Evolutionary conservation across 2,797 vertebrate genomes (phyloP).

Genomic region (Premnoplex brunnescens): DNA sequence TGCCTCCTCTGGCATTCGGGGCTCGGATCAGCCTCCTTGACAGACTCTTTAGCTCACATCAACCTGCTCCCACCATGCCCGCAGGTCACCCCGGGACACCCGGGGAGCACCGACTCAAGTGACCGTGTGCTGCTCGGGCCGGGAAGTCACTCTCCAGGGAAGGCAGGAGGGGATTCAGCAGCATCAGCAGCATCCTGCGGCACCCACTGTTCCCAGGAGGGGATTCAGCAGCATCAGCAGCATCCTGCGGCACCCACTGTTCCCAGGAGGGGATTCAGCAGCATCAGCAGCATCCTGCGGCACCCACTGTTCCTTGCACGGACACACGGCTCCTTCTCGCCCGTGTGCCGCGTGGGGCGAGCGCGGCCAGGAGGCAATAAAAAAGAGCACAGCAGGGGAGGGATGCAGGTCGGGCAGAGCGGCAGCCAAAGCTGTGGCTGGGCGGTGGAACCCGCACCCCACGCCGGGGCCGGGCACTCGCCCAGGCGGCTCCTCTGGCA

Average conservation of each 20-base stretch:
- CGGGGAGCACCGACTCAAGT: accelerated
- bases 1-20: background rate
- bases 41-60: background rate
- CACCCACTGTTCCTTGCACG: background rate
- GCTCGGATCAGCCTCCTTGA: background rate
- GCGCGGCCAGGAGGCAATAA: accelerated
- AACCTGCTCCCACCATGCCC: background rate
- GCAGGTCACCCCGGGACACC: too few relatives aligned
- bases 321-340: background rate
- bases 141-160: background rate
- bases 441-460: slow-evolving; percentile 68
- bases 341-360: accelerated
- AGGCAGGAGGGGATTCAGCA: accelerated
- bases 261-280: background rate
- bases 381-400: accelerated
- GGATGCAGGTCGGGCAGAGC: accelerated
- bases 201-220: background rate
- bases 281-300: background rate
- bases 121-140: accelerated
- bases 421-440: slow-evolving; percentile 50
- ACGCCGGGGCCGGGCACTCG: slow-evolving; percentile 55
- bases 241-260: background rate
- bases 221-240: background rate
- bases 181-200: background rate
- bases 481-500: slow-evolving; percentile 60